Conservation (phyloP, 2,113 vertebrate genomes). For the Forbesichthys papilliferus region DNA sequence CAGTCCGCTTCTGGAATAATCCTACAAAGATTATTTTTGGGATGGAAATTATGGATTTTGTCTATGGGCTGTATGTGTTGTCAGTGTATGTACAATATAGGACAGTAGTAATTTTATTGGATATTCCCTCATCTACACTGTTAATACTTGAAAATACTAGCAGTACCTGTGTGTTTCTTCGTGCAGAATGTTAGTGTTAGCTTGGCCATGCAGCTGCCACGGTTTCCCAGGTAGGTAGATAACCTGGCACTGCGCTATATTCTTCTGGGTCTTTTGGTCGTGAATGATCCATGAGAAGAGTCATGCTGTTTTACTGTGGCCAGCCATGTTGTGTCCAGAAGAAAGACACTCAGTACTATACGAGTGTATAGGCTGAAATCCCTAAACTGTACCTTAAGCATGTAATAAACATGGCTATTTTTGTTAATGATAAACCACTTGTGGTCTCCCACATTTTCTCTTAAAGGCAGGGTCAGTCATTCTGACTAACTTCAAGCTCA, state of each 20-base stretch:
- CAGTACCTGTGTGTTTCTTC: not conserved
- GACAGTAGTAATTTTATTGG: not conserved
- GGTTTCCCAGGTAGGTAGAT: not conserved
- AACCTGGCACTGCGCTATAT: constrained; percentile 11
- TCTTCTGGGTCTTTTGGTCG: constrained; percentile 3
- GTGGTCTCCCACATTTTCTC: too few relatives aligned
- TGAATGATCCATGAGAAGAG: constrained; percentile 14
- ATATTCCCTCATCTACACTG: not conserved
- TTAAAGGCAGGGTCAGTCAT: too few relatives aligned
- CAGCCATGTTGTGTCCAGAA: constrained; percentile 18
- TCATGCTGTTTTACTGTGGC: constrained; percentile 13
- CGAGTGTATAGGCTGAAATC: not conserved
- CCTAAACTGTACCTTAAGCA: too few relatives aligned
- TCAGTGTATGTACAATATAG: not conserved
- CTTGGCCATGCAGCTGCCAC: not conserved
- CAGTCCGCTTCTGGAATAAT: not conserved
- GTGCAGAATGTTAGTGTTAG: too few relatives aligned
- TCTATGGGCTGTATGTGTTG: not conserved
- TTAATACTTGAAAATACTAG: not conserved
- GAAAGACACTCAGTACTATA: not conserved
- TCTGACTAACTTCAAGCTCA: too few relatives aligned
- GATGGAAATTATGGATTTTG: not conserved
- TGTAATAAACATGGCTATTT: too few relatives aligned
- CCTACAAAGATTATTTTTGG: not conserved
- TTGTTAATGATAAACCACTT: too few relatives aligned